Conservation (phyloP, 2,888 invertebrate species). For the Ctenicera cuprea region DNA sequence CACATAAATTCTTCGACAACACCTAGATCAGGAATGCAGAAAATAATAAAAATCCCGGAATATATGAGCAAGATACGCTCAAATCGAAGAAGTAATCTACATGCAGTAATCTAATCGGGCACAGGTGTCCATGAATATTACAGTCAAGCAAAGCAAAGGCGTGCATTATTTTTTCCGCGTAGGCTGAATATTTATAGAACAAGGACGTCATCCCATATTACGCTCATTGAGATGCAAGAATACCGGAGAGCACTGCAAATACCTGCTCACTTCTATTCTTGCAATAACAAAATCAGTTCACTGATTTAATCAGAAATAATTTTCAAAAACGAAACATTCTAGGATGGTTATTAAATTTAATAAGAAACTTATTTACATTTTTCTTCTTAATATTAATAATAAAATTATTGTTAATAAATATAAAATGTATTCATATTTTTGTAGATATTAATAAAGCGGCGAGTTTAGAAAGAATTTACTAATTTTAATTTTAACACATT, state of each 20-base stretch:
- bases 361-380: not conserved
- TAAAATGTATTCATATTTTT: not conserved
- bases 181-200: conserved; percentile 65
- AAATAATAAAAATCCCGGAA: conserved; percentile 52
- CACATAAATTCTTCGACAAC: conserved; percentile 51
- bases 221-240: conserved; percentile 41
- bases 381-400: not conserved
- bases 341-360: not conserved
- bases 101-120: conserved; percentile 67
- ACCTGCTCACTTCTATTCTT: conserved; percentile 13
- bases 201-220: conserved; percentile 62
- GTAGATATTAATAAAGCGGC: conserved; percentile 6
- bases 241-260: conserved; percentile 23
- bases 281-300: not conserved
- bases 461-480: not conserved
- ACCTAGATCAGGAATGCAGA: conserved; percentile 55
- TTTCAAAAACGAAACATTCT: not conserved
- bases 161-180: conserved; percentile 64
- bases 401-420: not conserved
- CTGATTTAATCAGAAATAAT: not conserved
- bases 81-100: conserved; percentile 67
- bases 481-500: not conserved
- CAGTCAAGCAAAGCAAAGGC: conserved; percentile 61
- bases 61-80: conserved; percentile 61
- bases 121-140: conserved; percentile 68